phyloP scores from a whole-genome alignment of 2,888 invertebrate genomes.

The Drosophila niveifrons region DNA sequence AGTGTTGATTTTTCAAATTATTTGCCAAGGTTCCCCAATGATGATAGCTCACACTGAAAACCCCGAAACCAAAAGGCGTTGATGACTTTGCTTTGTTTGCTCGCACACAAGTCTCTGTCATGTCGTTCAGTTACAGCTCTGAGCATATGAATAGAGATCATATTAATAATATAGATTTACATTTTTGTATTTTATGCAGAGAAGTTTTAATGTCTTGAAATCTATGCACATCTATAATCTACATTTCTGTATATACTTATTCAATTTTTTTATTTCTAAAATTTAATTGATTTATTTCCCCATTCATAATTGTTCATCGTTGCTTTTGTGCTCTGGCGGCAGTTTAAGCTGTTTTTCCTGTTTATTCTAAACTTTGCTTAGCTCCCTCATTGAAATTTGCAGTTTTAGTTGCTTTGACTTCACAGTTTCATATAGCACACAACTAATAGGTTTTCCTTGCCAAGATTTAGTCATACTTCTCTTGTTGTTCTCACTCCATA shows the following conservation, averaged over 20 bases:
- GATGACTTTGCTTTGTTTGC: constrained; percentile 68
- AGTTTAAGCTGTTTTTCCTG: constrained; percentile 64
- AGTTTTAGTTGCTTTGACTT: constrained; percentile 53
- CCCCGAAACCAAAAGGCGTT: constrained; percentile 24
- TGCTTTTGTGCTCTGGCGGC: constrained; percentile 38
- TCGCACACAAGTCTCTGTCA: constrained; percentile 31
- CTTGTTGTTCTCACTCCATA: constrained; percentile 24
- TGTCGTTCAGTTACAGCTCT: constrained; percentile 12
- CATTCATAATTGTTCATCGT: constrained; percentile 9
- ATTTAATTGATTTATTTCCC: background rate
- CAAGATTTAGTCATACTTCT: constrained; percentile 42
- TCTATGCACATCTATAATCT: background rate
- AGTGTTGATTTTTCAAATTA: constrained; percentile 82
- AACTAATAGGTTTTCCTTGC: constrained; percentile 76
- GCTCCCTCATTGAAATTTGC: constrained; percentile 64
- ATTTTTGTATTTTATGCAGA: background rate
- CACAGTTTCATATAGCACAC: constrained; percentile 62
- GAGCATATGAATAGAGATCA: background rate
- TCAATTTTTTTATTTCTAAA: background rate
- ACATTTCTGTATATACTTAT: background rate
- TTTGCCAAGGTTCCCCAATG: constrained; percentile 76
- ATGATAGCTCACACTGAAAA: constrained; percentile 49
- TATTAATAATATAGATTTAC: background rate
- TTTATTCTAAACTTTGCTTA: constrained; percentile 70
- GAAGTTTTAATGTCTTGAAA: no score